Percentiles rank a stretch among this genome's conserved stretches.
Conservation (phyloP, 2,797 vertebrate species). For the Platalea minor region DNA sequence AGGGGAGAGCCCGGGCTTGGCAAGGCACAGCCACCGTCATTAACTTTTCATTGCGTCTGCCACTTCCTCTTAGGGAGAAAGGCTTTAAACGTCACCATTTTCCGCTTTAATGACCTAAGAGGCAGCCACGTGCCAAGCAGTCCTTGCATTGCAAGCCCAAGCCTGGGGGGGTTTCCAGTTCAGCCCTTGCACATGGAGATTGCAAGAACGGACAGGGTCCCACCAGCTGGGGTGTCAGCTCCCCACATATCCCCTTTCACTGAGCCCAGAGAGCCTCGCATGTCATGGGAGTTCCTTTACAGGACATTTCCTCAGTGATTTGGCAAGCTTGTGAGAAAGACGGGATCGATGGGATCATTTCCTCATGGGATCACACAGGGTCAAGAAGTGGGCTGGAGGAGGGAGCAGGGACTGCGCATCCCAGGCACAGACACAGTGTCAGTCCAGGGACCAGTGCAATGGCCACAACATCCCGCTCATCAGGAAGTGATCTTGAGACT, state of each 20-base stretch:
- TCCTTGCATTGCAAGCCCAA: background rate
- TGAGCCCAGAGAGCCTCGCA: background rate
- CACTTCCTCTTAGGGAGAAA: background rate
- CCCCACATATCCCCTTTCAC: background rate
- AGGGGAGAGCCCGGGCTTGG: background rate
- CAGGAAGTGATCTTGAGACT: background rate
- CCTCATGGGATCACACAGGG: background rate
- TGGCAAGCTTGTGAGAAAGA: background rate
- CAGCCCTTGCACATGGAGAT: background rate
- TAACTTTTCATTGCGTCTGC: background rate
- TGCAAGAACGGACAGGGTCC: rapidly evolving
- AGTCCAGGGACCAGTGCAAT: background rate
- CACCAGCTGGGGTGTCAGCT: background rate
- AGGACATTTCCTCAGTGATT: background rate
- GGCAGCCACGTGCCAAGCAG: background rate
- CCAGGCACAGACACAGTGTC: rapidly evolving
- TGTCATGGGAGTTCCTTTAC: background rate
- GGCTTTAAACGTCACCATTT: background rate
- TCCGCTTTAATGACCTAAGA: background rate
- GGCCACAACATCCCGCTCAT: background rate
- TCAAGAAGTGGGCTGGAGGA: background rate
- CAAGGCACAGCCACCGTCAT: background rate
- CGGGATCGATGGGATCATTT: background rate
- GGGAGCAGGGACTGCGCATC: background rate
- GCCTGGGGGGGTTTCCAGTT: background rate